Percentiles rank a stretch among this genome's conserved stretches.
Conservation (phyloP, 2,888 invertebrate species). For the Polyommatus icarus region DNA sequence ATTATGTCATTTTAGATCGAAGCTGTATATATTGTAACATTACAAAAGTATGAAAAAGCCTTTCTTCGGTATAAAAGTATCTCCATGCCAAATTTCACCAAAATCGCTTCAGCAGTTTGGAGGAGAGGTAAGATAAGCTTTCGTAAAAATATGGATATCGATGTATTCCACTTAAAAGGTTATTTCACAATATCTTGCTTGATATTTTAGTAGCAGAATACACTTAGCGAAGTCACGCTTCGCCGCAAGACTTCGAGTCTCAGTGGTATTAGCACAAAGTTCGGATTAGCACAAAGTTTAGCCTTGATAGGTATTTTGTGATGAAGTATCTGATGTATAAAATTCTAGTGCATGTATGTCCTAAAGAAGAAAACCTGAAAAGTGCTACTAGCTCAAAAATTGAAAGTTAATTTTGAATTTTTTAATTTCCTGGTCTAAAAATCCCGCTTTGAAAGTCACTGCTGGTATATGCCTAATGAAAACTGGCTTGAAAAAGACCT, state of each 20-base stretch:
- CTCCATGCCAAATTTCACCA: too few species aligned
- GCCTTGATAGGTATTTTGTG: not conserved
- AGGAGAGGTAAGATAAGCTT: too few species aligned
- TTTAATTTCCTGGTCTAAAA: constrained; percentile 1
- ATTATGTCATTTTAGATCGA: too few species aligned
- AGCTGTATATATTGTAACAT: too few species aligned
- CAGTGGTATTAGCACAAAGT: not conserved
- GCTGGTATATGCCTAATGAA: not conserved
- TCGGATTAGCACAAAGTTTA: not conserved
- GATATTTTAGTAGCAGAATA: not conserved
- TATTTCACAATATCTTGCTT: not conserved
- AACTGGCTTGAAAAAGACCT: not conserved
- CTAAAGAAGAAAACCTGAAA: not conserved
- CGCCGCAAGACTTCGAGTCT: not conserved
- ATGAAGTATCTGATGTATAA: not conserved
- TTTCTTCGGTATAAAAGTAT: too few species aligned
- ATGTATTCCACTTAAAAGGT: not conserved
- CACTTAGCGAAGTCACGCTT: not conserved
- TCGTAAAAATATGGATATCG: too few species aligned
- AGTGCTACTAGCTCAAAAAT: not conserved
- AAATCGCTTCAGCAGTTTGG: too few species aligned
- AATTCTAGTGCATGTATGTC: too few species aligned
- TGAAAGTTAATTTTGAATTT: too few species aligned
- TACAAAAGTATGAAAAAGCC: too few species aligned
- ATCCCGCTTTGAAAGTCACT: not conserved